These are phyloP conservation scores for Brachionus rotundiformis DNA, from an alignment of 1,140 invertebrate species.

Conservation along the genomic window DNA sequence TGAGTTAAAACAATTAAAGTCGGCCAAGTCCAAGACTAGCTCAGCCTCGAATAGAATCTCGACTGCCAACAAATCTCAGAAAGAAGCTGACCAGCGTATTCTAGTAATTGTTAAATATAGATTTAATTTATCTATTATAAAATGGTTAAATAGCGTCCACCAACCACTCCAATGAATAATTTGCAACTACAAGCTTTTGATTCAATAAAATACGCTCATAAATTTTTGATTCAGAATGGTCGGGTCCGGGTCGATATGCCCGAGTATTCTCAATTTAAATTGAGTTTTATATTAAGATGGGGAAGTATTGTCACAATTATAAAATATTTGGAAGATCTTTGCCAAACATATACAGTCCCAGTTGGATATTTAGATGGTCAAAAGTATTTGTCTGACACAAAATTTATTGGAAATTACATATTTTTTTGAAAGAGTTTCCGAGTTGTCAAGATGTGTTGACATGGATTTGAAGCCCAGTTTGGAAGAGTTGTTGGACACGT, in stretches of 20 bases:
- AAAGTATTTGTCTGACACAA: constrained; percentile 53
- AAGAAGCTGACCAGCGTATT: neutral
- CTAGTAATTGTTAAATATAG: neutral
- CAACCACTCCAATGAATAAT: neutral
- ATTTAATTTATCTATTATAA: neutral
- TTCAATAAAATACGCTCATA: neutral
- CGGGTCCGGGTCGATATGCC: neutral
- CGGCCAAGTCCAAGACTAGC: neutral
- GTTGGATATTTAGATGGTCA: constrained; percentile 64
- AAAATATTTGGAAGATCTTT: constrained; percentile 58
- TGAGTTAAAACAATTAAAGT: constrained; percentile 1
- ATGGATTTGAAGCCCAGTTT: constrained; percentile 59
- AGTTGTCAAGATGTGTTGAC: constrained; percentile 61
- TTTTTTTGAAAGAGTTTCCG: constrained; percentile 57
- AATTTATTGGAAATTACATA: neutral
- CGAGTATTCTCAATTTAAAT: constrained; percentile 6
- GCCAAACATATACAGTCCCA: constrained; percentile 59
- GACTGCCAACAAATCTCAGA: neutral
- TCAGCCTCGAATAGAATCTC: neutral
- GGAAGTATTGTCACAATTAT: constrained; percentile 60
- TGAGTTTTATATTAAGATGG: constrained; percentile 44
- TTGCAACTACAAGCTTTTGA: neutral
- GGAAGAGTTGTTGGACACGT: constrained; percentile 58
- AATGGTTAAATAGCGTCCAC: neutral
- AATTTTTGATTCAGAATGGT: constrained; percentile 47